A percentile compares a stretch with the other conserved stretches of the same genome.
Evolutionary conservation across 2,113 vertebrate species (phyloP).

Genomic region (Clarias macrocephalus): DNA sequence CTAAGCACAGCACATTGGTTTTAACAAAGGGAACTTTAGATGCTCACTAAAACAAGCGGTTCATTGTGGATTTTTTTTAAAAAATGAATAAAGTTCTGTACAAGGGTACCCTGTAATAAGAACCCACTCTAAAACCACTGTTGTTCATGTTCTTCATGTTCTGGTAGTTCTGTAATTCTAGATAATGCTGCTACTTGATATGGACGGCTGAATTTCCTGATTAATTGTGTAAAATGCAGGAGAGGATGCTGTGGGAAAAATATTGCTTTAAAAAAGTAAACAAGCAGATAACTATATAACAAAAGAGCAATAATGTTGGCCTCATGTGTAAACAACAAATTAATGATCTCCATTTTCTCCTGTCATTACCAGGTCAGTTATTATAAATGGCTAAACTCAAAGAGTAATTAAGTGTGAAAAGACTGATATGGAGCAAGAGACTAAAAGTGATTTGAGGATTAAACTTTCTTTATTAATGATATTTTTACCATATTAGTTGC

Average conservation of each 20-base stretch:
- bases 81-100: slow-evolving; percentile 46
- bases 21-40: slow-evolving; percentile 47
- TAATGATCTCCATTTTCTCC: slow-evolving; percentile 36
- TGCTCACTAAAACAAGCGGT: slow-evolving; percentile 49
- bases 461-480: neutral
- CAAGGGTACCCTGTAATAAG: slow-evolving; percentile 47
- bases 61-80: slow-evolving; percentile 44
- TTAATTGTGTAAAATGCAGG: slow-evolving; percentile 37
- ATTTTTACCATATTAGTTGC: neutral
- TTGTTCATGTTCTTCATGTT: slow-evolving; percentile 28
- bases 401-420: slow-evolving; percentile 30
- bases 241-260: slow-evolving; percentile 17
- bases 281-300: slow-evolving; percentile 16
- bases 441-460: neutral
- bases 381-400: slow-evolving; percentile 50
- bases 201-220: slow-evolving; percentile 34
- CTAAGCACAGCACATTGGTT: slow-evolving; percentile 24
- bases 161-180: slow-evolving; percentile 48
- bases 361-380: slow-evolving; percentile 42
- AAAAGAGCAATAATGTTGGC: slow-evolving; percentile 12
- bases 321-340: slow-evolving; percentile 40
- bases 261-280: slow-evolving; percentile 35
- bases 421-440: slow-evolving; percentile 16
- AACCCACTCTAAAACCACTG: slow-evolving; percentile 39
- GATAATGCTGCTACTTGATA: slow-evolving; percentile 47